Percentiles rank a stretch among this genome's conserved stretches.
phyloP scores from a whole-genome alignment of 2,797 vertebrate genomes.

The Otolemur crassicaudatus region DNA sequence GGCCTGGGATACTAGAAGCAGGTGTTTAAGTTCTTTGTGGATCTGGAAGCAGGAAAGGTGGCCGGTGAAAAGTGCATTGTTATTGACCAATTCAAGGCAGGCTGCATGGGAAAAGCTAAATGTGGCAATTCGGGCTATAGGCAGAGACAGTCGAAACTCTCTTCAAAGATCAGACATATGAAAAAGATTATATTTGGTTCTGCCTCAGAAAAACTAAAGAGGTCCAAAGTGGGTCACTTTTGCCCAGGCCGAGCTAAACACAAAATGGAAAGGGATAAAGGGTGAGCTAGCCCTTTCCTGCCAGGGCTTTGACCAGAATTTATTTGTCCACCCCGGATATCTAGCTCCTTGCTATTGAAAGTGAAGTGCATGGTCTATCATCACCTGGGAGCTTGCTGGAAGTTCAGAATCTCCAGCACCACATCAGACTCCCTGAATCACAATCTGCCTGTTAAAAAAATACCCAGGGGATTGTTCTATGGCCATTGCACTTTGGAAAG shows the following conservation, averaged over 20 bases:
- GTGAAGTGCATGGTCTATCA: background rate
- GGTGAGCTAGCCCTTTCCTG: background rate
- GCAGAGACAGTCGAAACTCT: constrained; percentile 10
- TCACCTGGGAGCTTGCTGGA: background rate
- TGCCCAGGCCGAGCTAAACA: background rate
- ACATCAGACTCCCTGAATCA: background rate
- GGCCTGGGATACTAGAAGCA: background rate
- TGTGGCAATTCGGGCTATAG: background rate
- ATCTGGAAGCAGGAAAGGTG: background rate
- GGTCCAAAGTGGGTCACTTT: background rate
- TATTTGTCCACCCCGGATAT: background rate
- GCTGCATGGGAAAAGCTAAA: background rate
- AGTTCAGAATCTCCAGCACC: background rate
- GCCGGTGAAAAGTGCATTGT: background rate
- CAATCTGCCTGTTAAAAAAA: background rate
- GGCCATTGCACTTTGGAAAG: background rate
- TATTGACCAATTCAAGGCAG: constrained; percentile 2
- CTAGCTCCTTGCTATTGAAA: background rate
- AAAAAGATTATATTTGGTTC: background rate
- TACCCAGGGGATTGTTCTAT: background rate
- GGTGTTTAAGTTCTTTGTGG: background rate
- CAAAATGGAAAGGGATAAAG: background rate
- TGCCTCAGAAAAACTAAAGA: background rate
- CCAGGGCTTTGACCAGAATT: background rate
- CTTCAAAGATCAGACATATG: background rate